Conservation (phyloP, 2,888 invertebrate species). For the Biston betularia region DNA sequence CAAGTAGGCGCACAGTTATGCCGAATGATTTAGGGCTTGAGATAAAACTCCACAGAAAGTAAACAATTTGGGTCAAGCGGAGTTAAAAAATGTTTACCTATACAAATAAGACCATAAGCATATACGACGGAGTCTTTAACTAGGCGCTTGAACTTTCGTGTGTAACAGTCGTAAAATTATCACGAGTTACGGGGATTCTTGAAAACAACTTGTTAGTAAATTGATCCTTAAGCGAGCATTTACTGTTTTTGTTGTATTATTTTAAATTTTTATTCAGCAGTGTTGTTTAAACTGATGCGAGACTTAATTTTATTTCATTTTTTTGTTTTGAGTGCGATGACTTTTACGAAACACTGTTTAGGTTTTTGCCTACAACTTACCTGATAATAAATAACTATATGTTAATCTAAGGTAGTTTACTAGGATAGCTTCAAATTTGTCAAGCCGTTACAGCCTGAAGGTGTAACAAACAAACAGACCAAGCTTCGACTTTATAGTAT, state of each 20-base stretch:
- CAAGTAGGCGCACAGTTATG: slow-evolving; percentile 39
- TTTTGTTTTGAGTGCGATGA: background rate
- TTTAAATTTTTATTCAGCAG: slow-evolving; percentile 22
- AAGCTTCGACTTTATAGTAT: too few relatives aligned
- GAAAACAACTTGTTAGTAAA: slow-evolving; percentile 75
- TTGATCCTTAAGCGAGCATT: slow-evolving; percentile 61
- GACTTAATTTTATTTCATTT: background rate
- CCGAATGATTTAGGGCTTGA: slow-evolving; percentile 49
- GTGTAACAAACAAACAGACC: too few relatives aligned
- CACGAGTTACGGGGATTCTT: slow-evolving; percentile 70
- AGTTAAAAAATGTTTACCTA: slow-evolving; percentile 50
- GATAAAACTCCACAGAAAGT: slow-evolving; percentile 50
- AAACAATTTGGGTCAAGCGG: slow-evolving; percentile 59
- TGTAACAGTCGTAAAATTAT: slow-evolving; percentile 78
- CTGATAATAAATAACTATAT: too few relatives aligned
- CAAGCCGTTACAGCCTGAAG: too few relatives aligned
- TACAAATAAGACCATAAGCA: slow-evolving; percentile 32
- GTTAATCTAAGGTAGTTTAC: too few relatives aligned
- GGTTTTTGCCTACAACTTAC: too few relatives aligned
- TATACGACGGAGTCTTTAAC: slow-evolving; percentile 47
- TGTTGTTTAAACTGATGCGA: slow-evolving; percentile 2
- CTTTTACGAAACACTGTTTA: background rate
- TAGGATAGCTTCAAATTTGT: too few relatives aligned
- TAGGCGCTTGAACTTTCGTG: slow-evolving; percentile 73
- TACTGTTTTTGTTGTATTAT: slow-evolving; percentile 37